These are phyloP conservation scores for Excalfactoria chinensis DNA, from an alignment of 2,113 vertebrate species.

Conservation along the genomic window DNA sequence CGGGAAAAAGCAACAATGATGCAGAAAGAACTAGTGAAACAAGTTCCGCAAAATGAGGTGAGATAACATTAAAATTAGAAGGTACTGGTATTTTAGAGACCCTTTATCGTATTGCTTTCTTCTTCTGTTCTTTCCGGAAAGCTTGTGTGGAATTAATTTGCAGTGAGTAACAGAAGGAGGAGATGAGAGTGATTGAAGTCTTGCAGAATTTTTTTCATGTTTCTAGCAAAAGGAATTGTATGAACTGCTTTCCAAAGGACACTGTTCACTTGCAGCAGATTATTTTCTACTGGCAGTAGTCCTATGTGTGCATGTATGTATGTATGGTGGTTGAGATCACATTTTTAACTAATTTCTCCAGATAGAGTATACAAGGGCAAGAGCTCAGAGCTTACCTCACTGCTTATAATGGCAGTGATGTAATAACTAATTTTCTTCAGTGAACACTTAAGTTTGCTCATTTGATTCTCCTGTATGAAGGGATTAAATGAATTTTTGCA, in stretches of 20 bases:
- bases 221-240: not conserved
- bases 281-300: not conserved
- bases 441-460: accelerated
- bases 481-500: not conserved
- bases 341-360: not conserved
- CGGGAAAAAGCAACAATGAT: slow-evolving; percentile 75
- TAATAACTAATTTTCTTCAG: not conserved
- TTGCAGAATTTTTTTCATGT: not conserved
- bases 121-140: not conserved
- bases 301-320: accelerated
- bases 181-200: not conserved
- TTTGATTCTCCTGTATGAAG: accelerated
- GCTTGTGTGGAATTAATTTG: not conserved
- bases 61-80: not conserved
- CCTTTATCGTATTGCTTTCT: not conserved
- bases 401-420: accelerated
- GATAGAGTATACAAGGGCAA: not conserved
- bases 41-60: slow-evolving; percentile 81
- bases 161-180: not conserved
- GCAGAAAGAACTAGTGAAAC: slow-evolving; percentile 75
- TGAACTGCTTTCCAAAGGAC: not conserved
- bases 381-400: not conserved
- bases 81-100: accelerated
- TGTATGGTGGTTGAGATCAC: not conserved
- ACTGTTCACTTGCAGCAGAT: not conserved